Evolutionary conservation across 2,888 invertebrate genomes (phyloP).

Genomic region (Aphodius sticticus): DNA sequence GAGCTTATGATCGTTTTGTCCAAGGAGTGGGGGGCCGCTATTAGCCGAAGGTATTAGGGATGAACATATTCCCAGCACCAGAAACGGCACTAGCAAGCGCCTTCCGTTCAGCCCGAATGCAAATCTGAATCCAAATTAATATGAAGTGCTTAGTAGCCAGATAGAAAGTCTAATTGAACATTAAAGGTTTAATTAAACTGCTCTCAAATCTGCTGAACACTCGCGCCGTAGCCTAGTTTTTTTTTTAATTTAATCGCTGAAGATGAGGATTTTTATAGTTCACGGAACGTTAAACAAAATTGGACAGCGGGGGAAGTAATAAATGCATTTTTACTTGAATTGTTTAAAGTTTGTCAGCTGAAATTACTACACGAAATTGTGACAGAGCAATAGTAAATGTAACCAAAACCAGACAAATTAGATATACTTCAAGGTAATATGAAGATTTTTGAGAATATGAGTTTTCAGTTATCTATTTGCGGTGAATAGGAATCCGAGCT

Average conservation of each 20-base stretch:
- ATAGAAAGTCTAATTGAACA: background rate
- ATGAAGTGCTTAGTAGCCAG: slow-evolving; percentile 4
- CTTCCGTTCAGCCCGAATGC: background rate
- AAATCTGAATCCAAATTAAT: background rate
- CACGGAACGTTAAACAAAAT: background rate
- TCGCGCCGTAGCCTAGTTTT: background rate
- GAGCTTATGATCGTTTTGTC: slow-evolving; percentile 4
- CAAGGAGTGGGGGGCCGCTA: background rate
- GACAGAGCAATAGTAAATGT: too few relatives aligned
- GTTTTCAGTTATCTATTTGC: too few relatives aligned
- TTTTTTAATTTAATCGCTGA: background rate
- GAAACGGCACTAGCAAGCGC: background rate
- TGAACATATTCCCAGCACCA: background rate
- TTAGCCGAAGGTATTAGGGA: slow-evolving; percentile 4
- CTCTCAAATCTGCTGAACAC: background rate
- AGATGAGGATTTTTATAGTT: background rate
- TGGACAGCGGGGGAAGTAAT: background rate
- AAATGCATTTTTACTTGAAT: too few relatives aligned
- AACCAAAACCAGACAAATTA: too few relatives aligned
- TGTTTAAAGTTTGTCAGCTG: too few relatives aligned
- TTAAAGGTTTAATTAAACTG: background rate
- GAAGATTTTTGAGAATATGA: too few relatives aligned
- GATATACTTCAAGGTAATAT: too few relatives aligned
- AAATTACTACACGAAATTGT: too few relatives aligned
- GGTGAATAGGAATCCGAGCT: too few relatives aligned